These are phyloP conservation scores for Eunapius fragilis DNA, from an alignment of 37 sponge, comb jelly and placozoan genomes.

Conservation along the genomic window DNA sequence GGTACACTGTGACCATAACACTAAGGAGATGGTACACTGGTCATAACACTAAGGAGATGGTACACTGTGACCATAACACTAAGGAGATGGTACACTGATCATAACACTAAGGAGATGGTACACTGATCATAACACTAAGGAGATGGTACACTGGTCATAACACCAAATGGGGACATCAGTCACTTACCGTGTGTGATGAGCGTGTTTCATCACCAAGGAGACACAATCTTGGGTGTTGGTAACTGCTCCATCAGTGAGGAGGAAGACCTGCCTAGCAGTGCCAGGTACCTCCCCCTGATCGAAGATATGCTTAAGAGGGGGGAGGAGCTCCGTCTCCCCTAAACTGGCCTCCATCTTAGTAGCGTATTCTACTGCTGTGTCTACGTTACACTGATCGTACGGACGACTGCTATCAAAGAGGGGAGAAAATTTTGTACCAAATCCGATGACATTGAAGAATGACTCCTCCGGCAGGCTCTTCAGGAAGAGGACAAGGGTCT, in stretches of 20 bases:
- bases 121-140: too few species aligned
- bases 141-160: too few species aligned
- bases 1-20: too few species aligned
- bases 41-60: too few species aligned
- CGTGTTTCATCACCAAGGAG: slow-evolving; percentile 42
- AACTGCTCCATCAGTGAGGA: slow-evolving; percentile 74
- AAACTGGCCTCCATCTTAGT: slow-evolving; percentile 50
- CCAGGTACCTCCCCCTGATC: slow-evolving; percentile 6
- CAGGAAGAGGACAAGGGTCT: slow-evolving; percentile 76
- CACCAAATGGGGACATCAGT: too few species aligned
- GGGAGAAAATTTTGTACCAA: slow-evolving; percentile 50
- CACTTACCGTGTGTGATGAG: slow-evolving; percentile 32
- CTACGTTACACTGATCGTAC: slow-evolving; percentile 61
- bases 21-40: too few species aligned
- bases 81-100: too few species aligned
- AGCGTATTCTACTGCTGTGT: slow-evolving; percentile 48
- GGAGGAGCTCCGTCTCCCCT: slow-evolving; percentile 73
- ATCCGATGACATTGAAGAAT: slow-evolving; percentile 80
- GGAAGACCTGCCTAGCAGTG: slow-evolving; percentile 58
- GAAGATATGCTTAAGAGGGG: slow-evolving; percentile 70
- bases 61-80: too few species aligned
- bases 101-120: too few species aligned
- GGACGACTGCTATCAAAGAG: slow-evolving; percentile 62
- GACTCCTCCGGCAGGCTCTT: slow-evolving; percentile 73
- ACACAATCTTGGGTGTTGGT: slow-evolving; percentile 62